Percentiles rank a stretch among this genome's conserved stretches.
phyloP scores from a whole-genome alignment of 2,888 invertebrate species.

The Phyllotreta striolata region DNA sequence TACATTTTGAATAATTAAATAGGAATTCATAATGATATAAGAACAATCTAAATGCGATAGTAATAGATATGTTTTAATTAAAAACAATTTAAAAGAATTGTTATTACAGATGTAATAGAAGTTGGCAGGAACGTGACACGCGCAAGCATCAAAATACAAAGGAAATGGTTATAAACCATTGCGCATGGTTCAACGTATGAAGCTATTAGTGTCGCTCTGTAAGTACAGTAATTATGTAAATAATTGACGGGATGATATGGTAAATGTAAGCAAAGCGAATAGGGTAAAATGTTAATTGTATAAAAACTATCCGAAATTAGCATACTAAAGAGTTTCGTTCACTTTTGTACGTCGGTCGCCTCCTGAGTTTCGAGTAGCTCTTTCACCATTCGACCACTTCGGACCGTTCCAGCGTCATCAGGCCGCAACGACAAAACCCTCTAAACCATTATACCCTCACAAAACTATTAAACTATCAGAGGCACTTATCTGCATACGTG shows the following conservation, averaged over 20 bases:
- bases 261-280: background rate
- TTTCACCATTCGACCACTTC: conserved; percentile 21
- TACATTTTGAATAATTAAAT: no score
- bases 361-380: conserved; percentile 20
- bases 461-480: conserved; percentile 56
- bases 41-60: no score
- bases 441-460: conserved; percentile 40
- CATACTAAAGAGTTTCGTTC: conserved; percentile 18
- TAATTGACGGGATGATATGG: background rate
- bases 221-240: background rate
- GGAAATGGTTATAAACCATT: no score
- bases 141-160: background rate
- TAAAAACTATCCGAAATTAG: conserved; percentile 24
- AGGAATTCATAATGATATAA: no score
- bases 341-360: conserved; percentile 6
- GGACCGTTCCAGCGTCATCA: conserved; percentile 22
- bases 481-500: conserved; percentile 52
- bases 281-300: conserved; percentile 5
- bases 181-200: no score
- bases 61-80: no score
- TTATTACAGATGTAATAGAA: no score
- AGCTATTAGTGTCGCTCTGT: background rate
- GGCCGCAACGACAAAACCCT: conserved; percentile 30
- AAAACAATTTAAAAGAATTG: no score
- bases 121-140: background rate